Evolutionary conservation across 1,140 invertebrate species (phyloP).

Genomic region (Lerema accius): DNA sequence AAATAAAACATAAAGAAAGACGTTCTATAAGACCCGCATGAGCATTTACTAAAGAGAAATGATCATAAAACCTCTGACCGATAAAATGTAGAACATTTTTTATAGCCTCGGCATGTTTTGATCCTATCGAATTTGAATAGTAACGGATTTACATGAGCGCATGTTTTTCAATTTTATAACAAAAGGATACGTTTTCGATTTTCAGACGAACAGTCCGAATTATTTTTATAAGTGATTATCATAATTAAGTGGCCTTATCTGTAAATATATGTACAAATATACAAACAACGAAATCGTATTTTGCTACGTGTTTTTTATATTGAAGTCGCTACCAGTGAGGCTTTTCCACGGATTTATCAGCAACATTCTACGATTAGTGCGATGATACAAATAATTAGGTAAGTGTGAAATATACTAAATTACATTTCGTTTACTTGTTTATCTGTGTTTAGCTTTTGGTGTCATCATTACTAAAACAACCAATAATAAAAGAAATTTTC

Average conservation of each 20-base stretch:
- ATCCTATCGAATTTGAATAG: slow-evolving; percentile 34
- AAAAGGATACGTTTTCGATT: slow-evolving; percentile 56
- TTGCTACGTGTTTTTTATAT: slow-evolving; percentile 41
- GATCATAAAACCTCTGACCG: neutral
- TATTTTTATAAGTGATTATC: slow-evolving; percentile 51
- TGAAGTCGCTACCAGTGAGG: slow-evolving; percentile 35
- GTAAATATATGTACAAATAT: slow-evolving; percentile 55
- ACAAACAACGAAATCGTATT: slow-evolving; percentile 40
- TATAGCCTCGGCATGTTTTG: slow-evolving; percentile 19
- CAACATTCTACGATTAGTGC: slow-evolving; percentile 50
- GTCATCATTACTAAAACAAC: too few species aligned
- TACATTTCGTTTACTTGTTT: too few species aligned
- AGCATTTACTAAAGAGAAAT: neutral
- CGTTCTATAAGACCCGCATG: slow-evolving; percentile 16
- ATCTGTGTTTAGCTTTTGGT: too few species aligned
- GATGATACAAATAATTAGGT: slow-evolving; percentile 74
- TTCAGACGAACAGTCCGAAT: slow-evolving; percentile 55
- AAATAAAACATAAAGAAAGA: slow-evolving; percentile 8
- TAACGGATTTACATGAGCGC: slow-evolving; percentile 48
- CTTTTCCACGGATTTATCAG: slow-evolving; percentile 30
- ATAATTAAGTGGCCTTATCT: slow-evolving; percentile 61
- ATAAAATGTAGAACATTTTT: slow-evolving; percentile 24
- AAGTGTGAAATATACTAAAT: slow-evolving; percentile 34
- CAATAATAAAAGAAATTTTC: too few species aligned
- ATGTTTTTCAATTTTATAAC: slow-evolving; percentile 53